Evolutionary conservation across 2,113 vertebrate genomes (phyloP).

Genomic region (Bubalus kerabau): DNA sequence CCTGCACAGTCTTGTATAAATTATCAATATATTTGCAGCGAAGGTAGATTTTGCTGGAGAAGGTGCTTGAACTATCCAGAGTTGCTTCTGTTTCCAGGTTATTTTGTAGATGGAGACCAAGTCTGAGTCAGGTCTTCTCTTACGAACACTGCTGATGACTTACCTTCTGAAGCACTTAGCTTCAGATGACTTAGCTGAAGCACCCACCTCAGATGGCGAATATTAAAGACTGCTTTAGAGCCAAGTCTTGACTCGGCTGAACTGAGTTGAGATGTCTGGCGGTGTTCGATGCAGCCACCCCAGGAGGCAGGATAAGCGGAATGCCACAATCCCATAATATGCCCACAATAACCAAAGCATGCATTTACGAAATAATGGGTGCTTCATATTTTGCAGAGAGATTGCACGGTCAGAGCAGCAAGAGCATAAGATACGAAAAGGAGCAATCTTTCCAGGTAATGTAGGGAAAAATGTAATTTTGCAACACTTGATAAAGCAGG

Average conservation of each 20-base stretch:
- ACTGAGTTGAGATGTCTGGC: not conserved
- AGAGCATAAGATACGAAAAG: not conserved
- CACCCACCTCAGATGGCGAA: rapidly evolving
- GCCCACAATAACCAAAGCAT: not conserved
- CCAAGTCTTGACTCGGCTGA: not conserved
- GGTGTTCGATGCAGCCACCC: not conserved
- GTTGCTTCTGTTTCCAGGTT: not conserved
- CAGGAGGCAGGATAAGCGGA: not conserved
- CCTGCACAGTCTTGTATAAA: not conserved
- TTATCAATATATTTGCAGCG: not conserved
- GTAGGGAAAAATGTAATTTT: slow-evolving; percentile 41
- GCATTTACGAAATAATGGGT: slow-evolving; percentile 21
- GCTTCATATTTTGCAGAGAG: slow-evolving; percentile 19
- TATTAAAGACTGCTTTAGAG: not conserved
- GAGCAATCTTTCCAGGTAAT: slow-evolving; percentile 45
- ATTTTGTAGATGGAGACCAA: not conserved
- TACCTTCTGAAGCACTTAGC: not conserved
- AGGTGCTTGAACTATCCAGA: not conserved
- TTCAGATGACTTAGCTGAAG: not conserved
- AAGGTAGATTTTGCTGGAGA: not conserved
- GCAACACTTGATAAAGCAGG: slow-evolving; percentile 41
- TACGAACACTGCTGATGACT: not conserved
- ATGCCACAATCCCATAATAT: not conserved
- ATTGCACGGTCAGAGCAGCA: slow-evolving; percentile 9
- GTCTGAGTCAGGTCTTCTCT: not conserved